phyloP scores from a whole-genome alignment of 2,888 invertebrate species.

The Auanema sp. region DNA sequence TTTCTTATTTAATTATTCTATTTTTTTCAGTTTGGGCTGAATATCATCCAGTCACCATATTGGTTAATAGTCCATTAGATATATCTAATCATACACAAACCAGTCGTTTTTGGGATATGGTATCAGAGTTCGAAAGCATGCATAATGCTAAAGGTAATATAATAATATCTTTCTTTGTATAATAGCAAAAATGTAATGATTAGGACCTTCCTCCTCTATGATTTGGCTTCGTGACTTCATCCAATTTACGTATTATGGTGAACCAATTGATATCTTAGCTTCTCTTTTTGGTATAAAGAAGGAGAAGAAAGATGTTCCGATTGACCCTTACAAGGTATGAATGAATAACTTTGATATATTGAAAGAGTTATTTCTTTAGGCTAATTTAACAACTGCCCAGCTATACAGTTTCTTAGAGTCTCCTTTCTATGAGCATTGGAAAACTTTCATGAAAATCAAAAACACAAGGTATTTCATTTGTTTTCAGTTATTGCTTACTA shows the following conservation, averaged over 20 bases:
- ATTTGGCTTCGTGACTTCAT: constrained; percentile 61
- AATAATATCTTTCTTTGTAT: neutral
- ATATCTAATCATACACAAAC: constrained; percentile 42
- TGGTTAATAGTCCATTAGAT: constrained; percentile 54
- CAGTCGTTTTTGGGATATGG: constrained; percentile 48
- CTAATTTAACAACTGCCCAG: constrained; percentile 39
- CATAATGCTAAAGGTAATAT: constrained; percentile 50
- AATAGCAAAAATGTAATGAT: neutral
- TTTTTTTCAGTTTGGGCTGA: constrained; percentile 56
- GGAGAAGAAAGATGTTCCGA: constrained; percentile 22
- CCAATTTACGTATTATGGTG: constrained; percentile 44
- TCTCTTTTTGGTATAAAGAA: constrained; percentile 14
- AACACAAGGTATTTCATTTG: constrained; percentile 12
- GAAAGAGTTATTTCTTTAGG: constrained; percentile 16
- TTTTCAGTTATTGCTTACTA: neutral
- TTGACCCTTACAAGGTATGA: constrained; percentile 29
- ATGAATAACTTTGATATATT: neutral
- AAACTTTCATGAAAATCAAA: constrained; percentile 39
- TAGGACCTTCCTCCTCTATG: constrained; percentile 49
- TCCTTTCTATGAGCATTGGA: constrained; percentile 60
- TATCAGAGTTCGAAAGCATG: constrained; percentile 55
- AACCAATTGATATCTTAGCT: constrained; percentile 32
- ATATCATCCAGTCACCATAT: constrained; percentile 60
- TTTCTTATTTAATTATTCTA: neutral
- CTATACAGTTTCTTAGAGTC: constrained; percentile 51